Evolutionary conservation across 2,113 vertebrate species (phyloP).

Genomic region (Desmodus rotundus): DNA sequence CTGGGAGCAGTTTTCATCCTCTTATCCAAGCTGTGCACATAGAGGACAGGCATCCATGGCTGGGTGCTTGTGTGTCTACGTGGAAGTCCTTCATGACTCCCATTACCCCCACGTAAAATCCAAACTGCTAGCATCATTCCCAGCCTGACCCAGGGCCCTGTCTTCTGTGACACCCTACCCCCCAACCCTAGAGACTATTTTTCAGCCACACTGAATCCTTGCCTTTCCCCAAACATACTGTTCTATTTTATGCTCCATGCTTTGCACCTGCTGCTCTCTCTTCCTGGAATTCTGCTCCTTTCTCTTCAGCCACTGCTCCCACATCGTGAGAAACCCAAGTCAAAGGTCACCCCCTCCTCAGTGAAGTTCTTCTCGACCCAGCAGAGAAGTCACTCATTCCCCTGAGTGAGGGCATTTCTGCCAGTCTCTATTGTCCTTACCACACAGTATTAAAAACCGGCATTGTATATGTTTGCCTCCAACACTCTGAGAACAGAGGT

Average conservation of each 20-base stretch:
- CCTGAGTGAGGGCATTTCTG: background rate
- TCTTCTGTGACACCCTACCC: background rate
- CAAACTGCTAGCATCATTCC: background rate
- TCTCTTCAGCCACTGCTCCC: background rate
- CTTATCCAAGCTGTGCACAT: background rate
- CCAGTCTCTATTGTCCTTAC: background rate
- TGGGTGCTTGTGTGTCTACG: background rate
- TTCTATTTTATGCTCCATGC: background rate
- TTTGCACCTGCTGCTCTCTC: background rate
- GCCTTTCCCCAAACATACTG: background rate
- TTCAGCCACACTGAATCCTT: background rate
- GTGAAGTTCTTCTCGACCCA: background rate
- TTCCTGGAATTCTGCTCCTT: background rate
- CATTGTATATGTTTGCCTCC: background rate
- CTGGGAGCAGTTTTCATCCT: background rate
- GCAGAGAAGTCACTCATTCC: background rate
- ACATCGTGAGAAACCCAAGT: background rate
- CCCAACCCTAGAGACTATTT: background rate
- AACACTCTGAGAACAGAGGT: background rate
- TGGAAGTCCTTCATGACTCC: background rate
- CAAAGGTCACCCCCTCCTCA: background rate
- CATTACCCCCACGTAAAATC: background rate
- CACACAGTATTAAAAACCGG: background rate
- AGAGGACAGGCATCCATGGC: background rate
- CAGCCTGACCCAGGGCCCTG: background rate